Evolutionary conservation across 1,140 invertebrate species (phyloP).

Genomic region (Drosophila nigromelanica): DNA sequence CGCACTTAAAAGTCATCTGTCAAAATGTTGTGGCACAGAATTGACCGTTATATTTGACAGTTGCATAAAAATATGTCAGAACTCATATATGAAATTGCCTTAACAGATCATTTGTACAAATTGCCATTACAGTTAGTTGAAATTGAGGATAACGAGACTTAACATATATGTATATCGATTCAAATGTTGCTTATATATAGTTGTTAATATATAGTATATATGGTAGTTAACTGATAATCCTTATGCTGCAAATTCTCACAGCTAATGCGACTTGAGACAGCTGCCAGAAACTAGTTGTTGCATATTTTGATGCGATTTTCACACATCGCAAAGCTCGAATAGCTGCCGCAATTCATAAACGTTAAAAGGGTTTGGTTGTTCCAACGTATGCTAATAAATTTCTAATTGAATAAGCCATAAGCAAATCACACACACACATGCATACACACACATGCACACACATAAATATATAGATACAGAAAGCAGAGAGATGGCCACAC

Average conservation of each 20-base stretch:
- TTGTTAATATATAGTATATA: not conserved
- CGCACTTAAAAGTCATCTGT: not conserved
- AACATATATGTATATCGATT: too few species aligned
- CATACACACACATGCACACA: slow-evolving; percentile 7
- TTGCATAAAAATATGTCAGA: not conserved
- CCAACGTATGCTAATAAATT: slow-evolving; percentile 60
- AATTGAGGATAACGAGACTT: too few species aligned
- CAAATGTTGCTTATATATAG: too few species aligned
- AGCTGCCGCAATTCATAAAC: slow-evolving; percentile 38
- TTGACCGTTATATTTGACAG: not conserved
- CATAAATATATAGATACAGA: not conserved
- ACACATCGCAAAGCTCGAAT: slow-evolving; percentile 36
- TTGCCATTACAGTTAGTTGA: too few species aligned
- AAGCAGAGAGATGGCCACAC: slow-evolving; percentile 16
- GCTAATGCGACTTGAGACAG: not conserved
- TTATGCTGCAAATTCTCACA: not conserved
- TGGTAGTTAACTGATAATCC: not conserved
- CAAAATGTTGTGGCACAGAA: not conserved
- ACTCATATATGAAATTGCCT: too few species aligned
- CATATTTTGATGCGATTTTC: slow-evolving; percentile 35
- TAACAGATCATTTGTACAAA: too few species aligned
- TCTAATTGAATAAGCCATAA: slow-evolving; percentile 69
- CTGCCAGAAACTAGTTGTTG: slow-evolving; percentile 27
- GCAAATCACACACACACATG: slow-evolving; percentile 25
- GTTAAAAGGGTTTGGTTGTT: slow-evolving; percentile 19